phyloP scores from a whole-genome alignment of 2,113 vertebrate species.

The Plotosus lineatus region DNA sequence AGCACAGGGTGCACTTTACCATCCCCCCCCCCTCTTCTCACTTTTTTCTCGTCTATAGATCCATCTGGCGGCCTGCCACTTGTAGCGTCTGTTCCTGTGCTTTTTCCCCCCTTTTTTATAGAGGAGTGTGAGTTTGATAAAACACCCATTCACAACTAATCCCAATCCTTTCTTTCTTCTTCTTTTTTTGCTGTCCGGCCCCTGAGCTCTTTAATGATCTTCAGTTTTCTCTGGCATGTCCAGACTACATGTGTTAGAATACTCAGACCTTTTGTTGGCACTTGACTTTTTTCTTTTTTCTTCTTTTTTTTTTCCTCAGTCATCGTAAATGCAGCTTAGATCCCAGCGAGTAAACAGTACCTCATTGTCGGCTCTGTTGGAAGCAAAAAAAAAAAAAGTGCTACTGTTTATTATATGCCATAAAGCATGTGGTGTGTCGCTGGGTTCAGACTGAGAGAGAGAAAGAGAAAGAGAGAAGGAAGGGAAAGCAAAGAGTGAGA shows the following conservation, averaged over 20 bases:
- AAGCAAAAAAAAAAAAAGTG: constrained; percentile 47
- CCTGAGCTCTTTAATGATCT: constrained; percentile 54
- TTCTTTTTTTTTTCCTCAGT: constrained; percentile 16
- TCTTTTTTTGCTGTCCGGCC: constrained; percentile 12
- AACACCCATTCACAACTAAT: constrained; percentile 26
- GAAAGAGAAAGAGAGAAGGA: constrained; percentile 3
- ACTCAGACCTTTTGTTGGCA: constrained; percentile 49
- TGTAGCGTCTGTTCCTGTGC: constrained; percentile 15
- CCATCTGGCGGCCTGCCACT: constrained; percentile 36
- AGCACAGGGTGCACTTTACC: constrained; percentile 52
- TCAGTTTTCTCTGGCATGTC: constrained; percentile 53
- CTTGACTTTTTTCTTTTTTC: constrained; percentile 27
- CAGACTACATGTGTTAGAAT: constrained; percentile 57
- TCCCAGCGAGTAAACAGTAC: constrained; percentile 54
- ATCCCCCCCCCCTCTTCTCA: background rate
- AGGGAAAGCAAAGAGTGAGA: constrained; percentile 49
- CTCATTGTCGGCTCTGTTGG: constrained; percentile 50
- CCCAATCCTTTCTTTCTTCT: background rate
- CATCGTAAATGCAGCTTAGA: constrained; percentile 51
- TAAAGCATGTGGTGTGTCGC: constrained; percentile 72
- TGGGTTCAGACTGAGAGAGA: constrained; percentile 57
- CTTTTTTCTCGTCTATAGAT: constrained; percentile 31
- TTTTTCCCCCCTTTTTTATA: background rate
- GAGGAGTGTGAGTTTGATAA: constrained; percentile 29
- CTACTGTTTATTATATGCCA: constrained; percentile 71